Evolutionary conservation across 2,797 vertebrate genomes (phyloP), one percentile per base, ranked within the genome.

Genomic region (Pangasius sanitwongsei): DNA sequence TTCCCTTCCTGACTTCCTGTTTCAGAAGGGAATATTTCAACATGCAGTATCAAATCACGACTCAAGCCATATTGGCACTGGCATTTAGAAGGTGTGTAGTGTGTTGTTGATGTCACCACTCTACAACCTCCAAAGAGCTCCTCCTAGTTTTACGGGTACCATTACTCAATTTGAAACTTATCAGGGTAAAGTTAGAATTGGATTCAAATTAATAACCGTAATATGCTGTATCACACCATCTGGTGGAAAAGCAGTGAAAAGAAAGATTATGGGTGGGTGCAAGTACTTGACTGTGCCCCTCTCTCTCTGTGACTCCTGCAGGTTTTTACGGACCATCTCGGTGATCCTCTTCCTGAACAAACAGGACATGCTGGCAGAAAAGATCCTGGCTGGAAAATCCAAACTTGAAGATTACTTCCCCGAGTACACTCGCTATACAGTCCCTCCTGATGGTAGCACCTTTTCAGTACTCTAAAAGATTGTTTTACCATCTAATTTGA

Each of bases 361-460:
- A 94, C 98, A 99, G 93, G 98, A 99, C 77, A 97, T 99, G 93
- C 95, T 99, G 87, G 98, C 98, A 82, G 98, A 99, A 89, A 99
- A 99, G 88, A 98, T 99, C 92, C 93, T 99, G 94, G 98, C 98
- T 48, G 98, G 98, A 90, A 99, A 99, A 93, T 99, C 98, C 90
- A 99, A 98, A 96, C 97, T 99, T 37, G 98, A 99, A 95, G 98
- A 99, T 96, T 99, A 99, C 93, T 99, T 99, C 91, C 98, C 98
- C 0, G 98, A 99, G 91, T 99, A 98, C 2, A 94, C 89, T 78
- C 97, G 97, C 93, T 99, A 99, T 86, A 97, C 97, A 70, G 96
- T 97, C 92, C 97, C 98, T 65, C 95, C 96, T 92, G 98, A 99
- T 77, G 96, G 98, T 99, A 96, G 11, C 9, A 28, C 16, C 3